A percentile compares a stretch with the other conserved stretches of the same genome.
Evolutionary conservation across 2,888 invertebrate genomes (phyloP).

Genomic region (Drosophila limbata): DNA sequence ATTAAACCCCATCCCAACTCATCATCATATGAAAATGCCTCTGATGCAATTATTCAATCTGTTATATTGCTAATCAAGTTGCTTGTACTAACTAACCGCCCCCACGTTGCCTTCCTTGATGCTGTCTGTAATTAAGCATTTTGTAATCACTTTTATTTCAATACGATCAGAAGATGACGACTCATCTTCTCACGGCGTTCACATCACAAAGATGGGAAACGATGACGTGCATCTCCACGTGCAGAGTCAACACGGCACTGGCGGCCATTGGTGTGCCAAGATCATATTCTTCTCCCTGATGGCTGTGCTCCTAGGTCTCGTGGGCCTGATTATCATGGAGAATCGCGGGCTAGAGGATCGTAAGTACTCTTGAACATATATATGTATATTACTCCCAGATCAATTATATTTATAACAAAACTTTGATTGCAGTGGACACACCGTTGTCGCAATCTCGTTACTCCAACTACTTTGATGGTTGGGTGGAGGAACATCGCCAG

Average conservation of each 20-base stretch:
- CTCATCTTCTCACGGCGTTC: constrained; percentile 84
- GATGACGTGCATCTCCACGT: constrained; percentile 92
- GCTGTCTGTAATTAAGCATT: constrained; percentile 43
- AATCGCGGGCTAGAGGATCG: constrained; percentile 92
- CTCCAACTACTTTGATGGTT: constrained; percentile 91
- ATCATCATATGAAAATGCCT: neutral
- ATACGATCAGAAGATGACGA: constrained; percentile 82
- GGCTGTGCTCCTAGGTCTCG: constrained; percentile 89
- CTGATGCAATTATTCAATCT: constrained; percentile 20
- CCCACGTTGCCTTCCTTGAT: neutral
- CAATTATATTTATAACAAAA: neutral
- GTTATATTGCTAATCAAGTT: constrained; percentile 19
- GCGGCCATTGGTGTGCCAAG: constrained; percentile 94
- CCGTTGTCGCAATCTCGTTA: constrained; percentile 89
- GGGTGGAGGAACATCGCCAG: constrained; percentile 87
- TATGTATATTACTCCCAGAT: neutral
- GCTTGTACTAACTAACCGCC: constrained; percentile 39
- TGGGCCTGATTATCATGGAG: constrained; percentile 92
- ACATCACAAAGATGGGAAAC: constrained; percentile 86
- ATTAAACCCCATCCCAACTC: neutral
- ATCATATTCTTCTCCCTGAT: constrained; percentile 92
- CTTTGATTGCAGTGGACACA: constrained; percentile 86
- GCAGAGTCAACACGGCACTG: constrained; percentile 91
- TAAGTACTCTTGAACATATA: constrained; percentile 85
- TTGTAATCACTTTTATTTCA: constrained; percentile 46